These are phyloP conservation scores for Ahaetulla prasina DNA, from an alignment of 2,113 vertebrate genomes.

Conservation along the genomic window DNA sequence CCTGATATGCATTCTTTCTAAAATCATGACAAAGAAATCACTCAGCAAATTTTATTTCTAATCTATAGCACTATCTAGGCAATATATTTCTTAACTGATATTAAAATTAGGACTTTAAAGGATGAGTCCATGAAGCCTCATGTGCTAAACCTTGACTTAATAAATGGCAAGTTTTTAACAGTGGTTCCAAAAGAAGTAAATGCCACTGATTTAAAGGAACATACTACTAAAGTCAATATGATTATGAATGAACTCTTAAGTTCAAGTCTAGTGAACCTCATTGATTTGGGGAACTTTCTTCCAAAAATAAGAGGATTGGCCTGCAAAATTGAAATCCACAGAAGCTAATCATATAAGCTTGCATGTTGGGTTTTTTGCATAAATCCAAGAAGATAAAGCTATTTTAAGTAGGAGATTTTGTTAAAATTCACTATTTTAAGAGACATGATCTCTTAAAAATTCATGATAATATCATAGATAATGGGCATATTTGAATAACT, in stretches of 20 bases:
- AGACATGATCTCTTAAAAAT: too few relatives aligned
- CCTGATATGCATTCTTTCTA: slow-evolving; percentile 25
- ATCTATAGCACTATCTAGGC: not conserved
- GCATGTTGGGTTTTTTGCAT: not conserved
- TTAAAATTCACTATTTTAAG: not conserved
- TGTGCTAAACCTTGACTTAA: not conserved
- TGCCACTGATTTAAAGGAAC: not conserved
- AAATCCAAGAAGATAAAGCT: not conserved
- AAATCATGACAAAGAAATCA: not conserved
- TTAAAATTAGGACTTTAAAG: not conserved
- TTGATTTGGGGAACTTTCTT: not conserved
- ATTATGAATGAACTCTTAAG: not conserved
- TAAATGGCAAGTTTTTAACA: not conserved
- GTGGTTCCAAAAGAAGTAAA: not conserved
- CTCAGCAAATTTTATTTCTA: not conserved
- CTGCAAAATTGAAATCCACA: not conserved
- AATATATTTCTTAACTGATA: not conserved
- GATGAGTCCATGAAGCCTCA: not conserved
- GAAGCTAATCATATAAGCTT: not conserved
- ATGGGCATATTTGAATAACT: not conserved
- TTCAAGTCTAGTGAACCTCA: not conserved
- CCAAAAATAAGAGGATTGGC: not conserved
- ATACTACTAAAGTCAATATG: not conserved
- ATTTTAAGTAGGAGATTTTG: not conserved
- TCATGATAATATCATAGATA: not conserved